A percentile compares a stretch with the other conserved stretches of the same genome.
Conservation (phyloP, 2,888 invertebrate genomes). For the Mylabris sibirica region DNA sequence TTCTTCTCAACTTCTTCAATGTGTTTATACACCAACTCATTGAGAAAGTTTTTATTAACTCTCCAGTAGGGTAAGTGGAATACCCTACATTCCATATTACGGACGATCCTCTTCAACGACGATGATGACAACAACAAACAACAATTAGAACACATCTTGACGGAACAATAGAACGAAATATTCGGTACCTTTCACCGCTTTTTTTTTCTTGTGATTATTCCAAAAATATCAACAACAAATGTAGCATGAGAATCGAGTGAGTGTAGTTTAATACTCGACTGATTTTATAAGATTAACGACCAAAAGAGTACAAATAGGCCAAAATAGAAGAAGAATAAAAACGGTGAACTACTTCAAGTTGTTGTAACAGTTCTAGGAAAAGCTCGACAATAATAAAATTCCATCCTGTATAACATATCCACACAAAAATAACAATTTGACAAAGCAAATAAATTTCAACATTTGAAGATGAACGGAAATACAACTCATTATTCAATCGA, state of each 20-base stretch:
- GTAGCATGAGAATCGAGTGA: neutral
- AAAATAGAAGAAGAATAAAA: neutral
- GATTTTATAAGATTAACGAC: neutral
- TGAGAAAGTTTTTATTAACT: conserved; percentile 33
- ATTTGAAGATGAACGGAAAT: neutral
- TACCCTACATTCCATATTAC: conserved; percentile 20
- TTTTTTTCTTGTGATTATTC: neutral
- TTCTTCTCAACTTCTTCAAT: conserved; percentile 17
- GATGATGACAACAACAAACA: neutral
- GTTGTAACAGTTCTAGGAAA: neutral
- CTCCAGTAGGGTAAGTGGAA: conserved; percentile 17
- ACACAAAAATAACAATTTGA: neutral
- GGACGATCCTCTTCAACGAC: neutral
- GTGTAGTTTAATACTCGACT: neutral
- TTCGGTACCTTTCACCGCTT: neutral
- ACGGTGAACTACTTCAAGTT: neutral
- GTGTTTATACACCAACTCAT: conserved; percentile 15
- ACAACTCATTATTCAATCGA: neutral
- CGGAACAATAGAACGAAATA: conserved; percentile 4
- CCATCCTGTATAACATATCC: neutral
- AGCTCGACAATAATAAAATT: neutral
- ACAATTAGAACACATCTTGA: neutral
- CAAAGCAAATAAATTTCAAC: neutral
- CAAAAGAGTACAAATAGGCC: neutral
- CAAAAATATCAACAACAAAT: neutral